Conservation (phyloP, 1,140 invertebrate genomes). For the Metaphire vulgaris region DNA sequence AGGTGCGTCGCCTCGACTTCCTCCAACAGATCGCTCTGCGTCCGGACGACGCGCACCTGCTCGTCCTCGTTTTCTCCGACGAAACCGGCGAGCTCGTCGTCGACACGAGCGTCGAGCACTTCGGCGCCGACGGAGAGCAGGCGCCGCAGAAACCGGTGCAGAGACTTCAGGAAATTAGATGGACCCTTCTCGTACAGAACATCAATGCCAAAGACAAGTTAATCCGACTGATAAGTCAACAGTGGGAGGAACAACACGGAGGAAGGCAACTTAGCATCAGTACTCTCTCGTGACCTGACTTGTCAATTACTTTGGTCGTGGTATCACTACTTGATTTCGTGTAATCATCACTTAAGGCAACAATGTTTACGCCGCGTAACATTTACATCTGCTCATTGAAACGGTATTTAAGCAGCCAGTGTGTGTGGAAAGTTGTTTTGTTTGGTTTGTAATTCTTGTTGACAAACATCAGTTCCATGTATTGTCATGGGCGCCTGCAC, state of each 20-base stretch:
- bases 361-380: too few species aligned
- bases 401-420: too few species aligned
- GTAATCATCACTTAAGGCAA: too few species aligned
- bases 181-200: constrained; percentile 40
- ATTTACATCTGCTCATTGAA: too few species aligned
- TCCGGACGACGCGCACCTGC: constrained; percentile 24
- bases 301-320: neutral
- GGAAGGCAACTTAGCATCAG: constrained; percentile 28
- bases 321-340: too few species aligned
- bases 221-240: constrained; percentile 38
- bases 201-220: constrained; percentile 40
- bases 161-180: constrained; percentile 40
- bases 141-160: constrained; percentile 22
- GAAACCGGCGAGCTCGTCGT: constrained; percentile 44
- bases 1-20: constrained; percentile 40
- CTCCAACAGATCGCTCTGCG: constrained; percentile 39
- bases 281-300: neutral
- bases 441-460: too few species aligned
- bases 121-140: constrained; percentile 35
- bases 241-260: constrained; percentile 39
- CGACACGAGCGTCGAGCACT: constrained; percentile 42
- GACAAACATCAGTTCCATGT: too few species aligned
- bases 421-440: too few species aligned
- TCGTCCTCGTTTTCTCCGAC: constrained; percentile 42
- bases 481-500: too few species aligned